Evolutionary conservation across 2,888 invertebrate species (phyloP).

Genomic region (Gryllus longicercus): DNA sequence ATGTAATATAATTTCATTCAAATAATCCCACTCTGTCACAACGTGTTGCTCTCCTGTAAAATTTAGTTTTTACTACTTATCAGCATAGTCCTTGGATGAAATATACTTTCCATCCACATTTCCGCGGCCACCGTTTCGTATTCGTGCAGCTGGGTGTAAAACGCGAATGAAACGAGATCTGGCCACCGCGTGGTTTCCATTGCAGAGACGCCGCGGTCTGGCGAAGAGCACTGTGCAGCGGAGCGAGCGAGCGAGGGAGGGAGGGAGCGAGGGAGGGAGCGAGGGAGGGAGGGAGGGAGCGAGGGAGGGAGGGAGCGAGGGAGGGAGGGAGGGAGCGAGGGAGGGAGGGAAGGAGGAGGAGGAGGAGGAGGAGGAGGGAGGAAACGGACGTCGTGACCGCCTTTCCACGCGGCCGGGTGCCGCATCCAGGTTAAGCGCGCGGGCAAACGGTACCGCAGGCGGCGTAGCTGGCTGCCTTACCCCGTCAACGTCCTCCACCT

Average conservation of each 20-base stretch:
- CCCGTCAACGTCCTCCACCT: background rate
- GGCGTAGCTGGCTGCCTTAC: background rate
- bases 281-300: background rate
- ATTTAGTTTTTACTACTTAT: no score
- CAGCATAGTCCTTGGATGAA: no score
- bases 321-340: background rate
- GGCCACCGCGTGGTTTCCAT: no score
- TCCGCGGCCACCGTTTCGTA: no score
- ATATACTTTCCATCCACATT: no score
- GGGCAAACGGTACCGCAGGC: background rate
- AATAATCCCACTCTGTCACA: no score
- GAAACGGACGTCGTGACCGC: background rate
- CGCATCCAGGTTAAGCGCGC: constrained; percentile 1
- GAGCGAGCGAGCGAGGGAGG: background rate
- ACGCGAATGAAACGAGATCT: no score
- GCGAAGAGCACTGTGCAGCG: background rate
- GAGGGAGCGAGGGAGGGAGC: background rate
- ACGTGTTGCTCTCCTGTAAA: no score
- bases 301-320: background rate
- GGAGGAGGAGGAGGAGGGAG: background rate
- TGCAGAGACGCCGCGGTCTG: no score
- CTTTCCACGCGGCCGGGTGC: background rate
- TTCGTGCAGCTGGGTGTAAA: no score
- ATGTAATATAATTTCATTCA: no score
- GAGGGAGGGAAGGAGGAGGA: no score